Base-by-base conservation (phyloP, 2,888 invertebrate species). In the Willowsia nigromaculata region DNA sequence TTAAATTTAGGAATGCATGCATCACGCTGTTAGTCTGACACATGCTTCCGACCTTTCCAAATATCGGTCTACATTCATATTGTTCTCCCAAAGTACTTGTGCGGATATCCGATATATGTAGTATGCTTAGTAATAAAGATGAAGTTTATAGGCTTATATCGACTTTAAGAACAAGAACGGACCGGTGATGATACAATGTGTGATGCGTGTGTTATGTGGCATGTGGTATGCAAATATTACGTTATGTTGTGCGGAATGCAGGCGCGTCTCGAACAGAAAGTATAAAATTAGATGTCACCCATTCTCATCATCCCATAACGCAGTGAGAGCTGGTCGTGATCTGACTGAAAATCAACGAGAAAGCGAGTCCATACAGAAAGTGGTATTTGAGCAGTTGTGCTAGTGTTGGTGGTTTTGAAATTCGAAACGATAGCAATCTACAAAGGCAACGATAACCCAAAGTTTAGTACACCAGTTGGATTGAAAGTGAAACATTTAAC, bases 281-380 rank as follows among this genome's bases (percentile, higher is more conserved):
- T 89, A 89, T 89, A 89, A 89, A 89, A 89, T 89, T 80, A 76
- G 83, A 83, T 85, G 84, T 71, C 76, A 68, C 83, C 68, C 47
- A 80, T 68, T 78, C 89, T 40, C 65, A 89, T 53, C 76, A 56
- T 80, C 56, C 68, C 89, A 89, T 89, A 89, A 85, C 89, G 71
- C n/a, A 68, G 68, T 80, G 25, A 56, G 89, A 84, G 3, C 40
- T 68, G 68, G 89, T 80, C 11, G 80, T 80, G 89, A 89, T 47
- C 85, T 30, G 43, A 71, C 56, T 18, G 30, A 81, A 76, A 59
- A 37, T 43, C 37, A 7, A 18, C 3, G 15, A 62, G 27, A 33
- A 25, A n/a, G 25, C 30, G 15, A n/a, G 33, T 33, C 27, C 15
- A 78, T 53, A 25, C 22, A 68, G 71, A 83, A 83, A 83, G 83